Evolutionary conservation across 2,888 invertebrate species (phyloP), one percentile per base, ranked within the genome.

Genomic region (Drosophila hawaiiensis): DNA sequence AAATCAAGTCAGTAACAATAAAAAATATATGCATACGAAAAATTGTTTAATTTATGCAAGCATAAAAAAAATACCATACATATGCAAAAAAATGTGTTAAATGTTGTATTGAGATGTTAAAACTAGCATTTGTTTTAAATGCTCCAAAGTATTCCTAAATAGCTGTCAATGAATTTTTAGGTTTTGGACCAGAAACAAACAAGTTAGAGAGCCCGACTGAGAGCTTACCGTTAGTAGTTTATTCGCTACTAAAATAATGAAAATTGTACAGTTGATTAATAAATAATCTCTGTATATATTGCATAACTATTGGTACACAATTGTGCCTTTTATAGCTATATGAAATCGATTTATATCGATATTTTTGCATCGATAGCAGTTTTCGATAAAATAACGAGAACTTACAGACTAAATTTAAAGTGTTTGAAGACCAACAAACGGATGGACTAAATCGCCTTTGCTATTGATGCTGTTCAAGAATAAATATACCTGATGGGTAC

Each of bases 21-120:
- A 43, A 43, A 28, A 43, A 58, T 47, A 12, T 58, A 5, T 39
- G 14, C 25, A 39, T 9, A 29, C 14, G 7, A 16, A 47, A 25
- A n/a, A 22, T 22, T 22, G 10, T 55, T 55, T 68, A 55, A 67
- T 67, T 47, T 67, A 67, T 74, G 63, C 50, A 43, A 47, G 4
- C 19, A 64, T 10, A 16, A n/a, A 31, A 22, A n/a, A 16, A 33
- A 29, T 35, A 25, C 14, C 19, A 29, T 19, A 53, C 43, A 39
- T 52, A 14, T 66, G 67, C 25, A 16, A 67, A 54, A 54, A 68
- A 39, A 47, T 68, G 16, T 68, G 49, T 50, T 28, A 35, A 50
- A 35, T 33, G 28, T 50, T n/a, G n/a, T 55, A 54, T 68, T 31
- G 16, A n/a, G 37, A 37, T 31, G 67, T 37, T 53, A 25, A 65